A percentile compares a stretch with the other conserved stretches of the same genome.
phyloP scores from a whole-genome alignment of 2,888 invertebrate genomes.

The Neuroscelio doddi region DNA sequence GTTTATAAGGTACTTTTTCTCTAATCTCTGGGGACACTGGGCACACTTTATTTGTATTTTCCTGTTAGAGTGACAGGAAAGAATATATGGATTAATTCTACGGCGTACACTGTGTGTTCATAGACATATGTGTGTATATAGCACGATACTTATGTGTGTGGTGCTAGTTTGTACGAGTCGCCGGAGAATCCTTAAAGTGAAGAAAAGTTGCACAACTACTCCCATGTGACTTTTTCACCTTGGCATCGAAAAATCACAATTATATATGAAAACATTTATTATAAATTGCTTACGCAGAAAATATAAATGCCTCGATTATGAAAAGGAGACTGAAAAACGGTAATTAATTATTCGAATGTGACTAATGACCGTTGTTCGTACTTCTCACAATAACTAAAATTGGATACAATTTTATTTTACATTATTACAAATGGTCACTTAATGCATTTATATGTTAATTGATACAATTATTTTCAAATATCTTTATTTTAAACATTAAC shows the following conservation, averaged over 20 bases:
- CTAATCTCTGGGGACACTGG: slow-evolving; percentile 29
- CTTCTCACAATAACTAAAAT: too few relatives aligned
- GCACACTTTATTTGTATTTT: slow-evolving; percentile 39
- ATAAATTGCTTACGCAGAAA: too few relatives aligned
- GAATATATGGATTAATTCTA: slow-evolving; percentile 40
- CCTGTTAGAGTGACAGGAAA: slow-evolving; percentile 34
- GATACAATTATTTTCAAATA: too few relatives aligned
- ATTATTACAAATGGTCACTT: too few relatives aligned
- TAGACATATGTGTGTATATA: neutral
- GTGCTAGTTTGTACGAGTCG: slow-evolving; percentile 20
- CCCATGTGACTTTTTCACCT: slow-evolving; percentile 40
- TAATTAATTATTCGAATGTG: too few relatives aligned
- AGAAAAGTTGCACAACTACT: slow-evolving; percentile 34
- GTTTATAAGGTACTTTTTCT: slow-evolving; percentile 24
- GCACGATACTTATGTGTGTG: slow-evolving; percentile 11
- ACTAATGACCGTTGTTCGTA: too few relatives aligned
- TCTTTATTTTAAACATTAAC: too few relatives aligned
- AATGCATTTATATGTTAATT: too few relatives aligned
- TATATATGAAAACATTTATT: slow-evolving; percentile 1
- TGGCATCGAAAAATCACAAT: slow-evolving; percentile 37
- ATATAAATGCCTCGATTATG: too few relatives aligned
- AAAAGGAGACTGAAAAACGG: too few relatives aligned
- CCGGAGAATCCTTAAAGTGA: slow-evolving; percentile 15
- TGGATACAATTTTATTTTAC: too few relatives aligned
- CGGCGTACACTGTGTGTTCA: slow-evolving; percentile 13